phyloP scores from a whole-genome alignment of 2,888 invertebrate species.

The Synanthedon myopaeformis region DNA sequence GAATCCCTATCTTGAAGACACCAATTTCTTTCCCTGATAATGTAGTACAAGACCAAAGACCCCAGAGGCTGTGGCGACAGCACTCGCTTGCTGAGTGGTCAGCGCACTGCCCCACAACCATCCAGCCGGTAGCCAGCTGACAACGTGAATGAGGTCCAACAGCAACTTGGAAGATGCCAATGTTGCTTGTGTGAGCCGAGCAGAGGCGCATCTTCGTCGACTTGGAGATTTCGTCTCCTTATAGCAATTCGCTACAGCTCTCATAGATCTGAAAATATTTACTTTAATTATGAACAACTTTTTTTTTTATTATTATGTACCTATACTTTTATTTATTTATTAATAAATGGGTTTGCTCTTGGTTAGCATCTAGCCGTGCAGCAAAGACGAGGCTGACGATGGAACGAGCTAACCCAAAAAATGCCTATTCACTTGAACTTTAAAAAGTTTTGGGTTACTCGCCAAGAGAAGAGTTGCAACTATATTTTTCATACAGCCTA shows the following conservation, averaged over 20 bases:
- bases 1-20: not conserved
- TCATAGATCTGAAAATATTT: constrained; percentile 35
- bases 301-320: no score
- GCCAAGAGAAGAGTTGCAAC: no score
- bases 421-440: no score
- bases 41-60: constrained; percentile 41
- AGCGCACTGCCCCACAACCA: constrained; percentile 84
- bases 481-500: no score
- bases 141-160: constrained; percentile 81
- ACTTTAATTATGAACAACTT: no score
- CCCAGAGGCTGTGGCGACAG: constrained; percentile 38
- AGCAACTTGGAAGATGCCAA: constrained; percentile 45
- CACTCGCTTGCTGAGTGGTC: constrained; percentile 28
- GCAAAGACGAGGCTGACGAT: no score
- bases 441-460: no score
- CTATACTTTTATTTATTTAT: no score
- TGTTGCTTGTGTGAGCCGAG: constrained; percentile 41
- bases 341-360: no score
- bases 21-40: constrained; percentile 38
- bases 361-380: no score
- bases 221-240: constrained; percentile 24
- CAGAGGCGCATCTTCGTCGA: constrained; percentile 38
- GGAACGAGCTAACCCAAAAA: no score
- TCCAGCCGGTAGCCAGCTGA: constrained; percentile 83
- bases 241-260: constrained; percentile 33